Evolutionary conservation across 2,113 vertebrate genomes (phyloP).

Genomic region (Trichomycterus rosablanca): DNA sequence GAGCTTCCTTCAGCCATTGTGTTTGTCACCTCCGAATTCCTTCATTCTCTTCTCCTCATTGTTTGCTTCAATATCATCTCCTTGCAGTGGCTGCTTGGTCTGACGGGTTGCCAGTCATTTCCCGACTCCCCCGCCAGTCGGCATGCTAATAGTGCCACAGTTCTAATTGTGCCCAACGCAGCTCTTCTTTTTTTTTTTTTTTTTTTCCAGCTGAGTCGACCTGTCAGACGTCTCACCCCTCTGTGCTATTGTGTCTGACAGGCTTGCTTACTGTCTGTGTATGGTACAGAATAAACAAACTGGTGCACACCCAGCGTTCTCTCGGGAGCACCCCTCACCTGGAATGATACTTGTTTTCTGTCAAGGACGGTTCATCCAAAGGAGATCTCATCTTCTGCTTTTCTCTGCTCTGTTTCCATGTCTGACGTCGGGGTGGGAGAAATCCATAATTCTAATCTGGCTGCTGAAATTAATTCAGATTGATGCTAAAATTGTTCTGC

Average conservation of each 20-base stretch:
- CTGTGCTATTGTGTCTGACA: conserved; percentile 62
- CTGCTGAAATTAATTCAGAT: conserved; percentile 16
- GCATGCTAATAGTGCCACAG: conserved; percentile 60
- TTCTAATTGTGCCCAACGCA: conserved; percentile 68
- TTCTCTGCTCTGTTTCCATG: neutral
- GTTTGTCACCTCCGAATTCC: neutral
- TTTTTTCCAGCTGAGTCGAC: conserved; percentile 64
- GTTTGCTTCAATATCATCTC: conserved; percentile 53
- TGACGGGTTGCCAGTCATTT: conserved; percentile 69
- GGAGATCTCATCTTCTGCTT: conserved; percentile 1
- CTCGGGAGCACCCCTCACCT: too few species aligned
- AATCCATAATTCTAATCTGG: conserved; percentile 3
- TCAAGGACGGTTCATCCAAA: conserved; percentile 9
- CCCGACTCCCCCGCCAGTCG: conserved; percentile 59
- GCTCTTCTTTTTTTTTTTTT: conserved; percentile 62
- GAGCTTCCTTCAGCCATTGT: neutral
- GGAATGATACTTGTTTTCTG: conserved; percentile 18
- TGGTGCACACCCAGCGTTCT: neutral
- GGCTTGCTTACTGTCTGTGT: conserved; percentile 57
- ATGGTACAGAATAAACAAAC: conserved; percentile 6
- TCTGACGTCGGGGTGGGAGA: neutral
- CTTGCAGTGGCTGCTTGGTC: conserved; percentile 56
- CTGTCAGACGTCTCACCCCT: conserved; percentile 62
- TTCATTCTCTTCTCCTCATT: conserved; percentile 33
- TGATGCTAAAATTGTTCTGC: neutral